Evolutionary conservation across 2,797 vertebrate species (phyloP).

Genomic region (Esox lucius): DNA sequence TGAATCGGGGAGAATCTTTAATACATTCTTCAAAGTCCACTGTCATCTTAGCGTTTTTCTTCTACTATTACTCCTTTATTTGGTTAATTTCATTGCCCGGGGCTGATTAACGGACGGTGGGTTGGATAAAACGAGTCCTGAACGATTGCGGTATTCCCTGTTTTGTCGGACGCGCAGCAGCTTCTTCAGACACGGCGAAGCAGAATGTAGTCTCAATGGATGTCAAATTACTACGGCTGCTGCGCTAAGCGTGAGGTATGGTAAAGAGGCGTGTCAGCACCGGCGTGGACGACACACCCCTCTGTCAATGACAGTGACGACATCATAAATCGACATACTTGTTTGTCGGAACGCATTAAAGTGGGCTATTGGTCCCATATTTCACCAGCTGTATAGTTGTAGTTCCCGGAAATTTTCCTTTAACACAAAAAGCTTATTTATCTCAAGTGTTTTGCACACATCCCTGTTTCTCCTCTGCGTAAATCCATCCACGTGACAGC

Average conservation of each 20-base stretch:
- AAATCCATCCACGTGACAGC: too few relatives aligned
- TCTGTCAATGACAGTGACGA: constrained; percentile 25
- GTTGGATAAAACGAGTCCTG: constrained; percentile 13
- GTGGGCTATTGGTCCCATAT: not conserved
- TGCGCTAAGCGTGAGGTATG: not conserved
- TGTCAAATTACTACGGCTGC: constrained; percentile 55
- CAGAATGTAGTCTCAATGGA: constrained; percentile 47
- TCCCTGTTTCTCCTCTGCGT: too few relatives aligned
- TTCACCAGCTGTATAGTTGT: not conserved
- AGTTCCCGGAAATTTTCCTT: not conserved
- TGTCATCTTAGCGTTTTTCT: constrained; percentile 82
- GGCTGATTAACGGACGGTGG: constrained; percentile 31
- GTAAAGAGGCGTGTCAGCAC: constrained; percentile 49
- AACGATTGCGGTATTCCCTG: constrained; percentile 46
- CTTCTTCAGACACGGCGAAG: constrained; percentile 67
- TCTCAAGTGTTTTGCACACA: too few relatives aligned
- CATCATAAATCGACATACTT: constrained; percentile 13
- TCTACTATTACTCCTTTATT: constrained; percentile 61
- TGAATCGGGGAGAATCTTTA: constrained; percentile 95
- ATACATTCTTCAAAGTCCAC: constrained; percentile 99
- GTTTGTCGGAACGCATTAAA: too few relatives aligned
- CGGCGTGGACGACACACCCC: constrained; percentile 27
- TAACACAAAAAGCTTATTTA: too few relatives aligned
- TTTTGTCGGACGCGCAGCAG: constrained; percentile 48
- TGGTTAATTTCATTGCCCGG: constrained; percentile 68